phyloP scores from a whole-genome alignment of 2,113 vertebrate species.

The Chauna torquata region DNA sequence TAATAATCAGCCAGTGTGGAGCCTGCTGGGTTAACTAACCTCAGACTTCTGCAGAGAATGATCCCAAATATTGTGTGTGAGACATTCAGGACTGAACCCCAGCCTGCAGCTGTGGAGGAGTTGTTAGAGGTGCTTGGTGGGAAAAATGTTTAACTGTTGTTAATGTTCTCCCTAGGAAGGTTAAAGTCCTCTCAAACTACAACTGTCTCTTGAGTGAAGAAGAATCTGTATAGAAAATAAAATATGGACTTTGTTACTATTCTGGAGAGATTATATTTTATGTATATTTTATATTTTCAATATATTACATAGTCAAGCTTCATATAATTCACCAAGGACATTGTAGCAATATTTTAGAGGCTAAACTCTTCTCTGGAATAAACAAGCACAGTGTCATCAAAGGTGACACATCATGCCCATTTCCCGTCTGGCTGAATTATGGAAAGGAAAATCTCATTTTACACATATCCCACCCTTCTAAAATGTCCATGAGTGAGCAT shows the following conservation, averaged over 20 bases:
- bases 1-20: not conserved
- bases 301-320: not conserved
- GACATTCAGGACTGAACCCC: not conserved
- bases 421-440: not conserved
- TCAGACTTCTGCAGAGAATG: not conserved
- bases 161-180: not conserved
- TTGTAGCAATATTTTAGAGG: not conserved
- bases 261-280: not conserved
- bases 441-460: not conserved
- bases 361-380: not conserved
- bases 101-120: not conserved
- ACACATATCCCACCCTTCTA: not conserved
- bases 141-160: not conserved
- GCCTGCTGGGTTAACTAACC: not conserved
- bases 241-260: not conserved
- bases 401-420: not conserved
- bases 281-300: not conserved
- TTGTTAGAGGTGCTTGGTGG: not conserved
- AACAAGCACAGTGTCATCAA: not conserved
- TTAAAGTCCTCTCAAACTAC: not conserved
- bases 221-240: not conserved
- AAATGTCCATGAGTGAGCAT: not conserved
- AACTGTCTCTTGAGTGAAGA: not conserved
- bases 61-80: not conserved
- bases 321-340: not conserved